Evolutionary conservation across 2,888 invertebrate genomes (phyloP), one percentile per base, ranked within the genome.

Genomic region (Metalampra italica): DNA sequence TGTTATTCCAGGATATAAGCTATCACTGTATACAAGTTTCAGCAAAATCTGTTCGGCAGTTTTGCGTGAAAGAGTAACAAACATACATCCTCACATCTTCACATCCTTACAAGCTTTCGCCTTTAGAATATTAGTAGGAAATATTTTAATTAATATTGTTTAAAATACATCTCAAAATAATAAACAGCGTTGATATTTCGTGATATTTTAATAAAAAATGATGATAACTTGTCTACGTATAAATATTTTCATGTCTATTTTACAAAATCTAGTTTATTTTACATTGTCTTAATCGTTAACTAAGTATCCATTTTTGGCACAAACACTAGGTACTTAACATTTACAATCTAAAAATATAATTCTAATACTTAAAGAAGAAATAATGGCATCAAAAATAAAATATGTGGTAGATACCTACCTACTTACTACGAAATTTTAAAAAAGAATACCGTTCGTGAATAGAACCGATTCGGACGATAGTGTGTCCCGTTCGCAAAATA

Each of bases 161-260:
- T n/a, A 2, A 32, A 32, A 32, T 3, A 9, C 2, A 32, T 5
- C 8, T 9, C 7, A 37, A 37, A 37, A 37, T 12, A n/a, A 37
- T 1, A 64, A 68, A 65, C 51, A 52, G 47, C 29, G 54, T 49
- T 50, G 37, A 43, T 38, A 52, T 74, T 78, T 78, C 56, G 54
- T 53, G 56, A 2, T 54, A 60, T 73, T 85, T 85, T 85, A 84
- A 71, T 84, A 82, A 81, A 85, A 47, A 50, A 47, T 50, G 43
- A 40, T 43, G 39, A 82, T 81, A 82, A 81, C 79, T 62, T 76
- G 69, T 51, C 83, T 85, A 85, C 78, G 66, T 74, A 75, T 78
- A 79, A 75, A 77, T 80, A 80, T 75, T 68, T 68, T 53, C 61
- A 65, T 62, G 56, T 60, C 68, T 77, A 76, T 68, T 67, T 79